These are phyloP conservation scores for Nicator chloris DNA, from an alignment of 2,113 vertebrate species.

Conservation along the genomic window DNA sequence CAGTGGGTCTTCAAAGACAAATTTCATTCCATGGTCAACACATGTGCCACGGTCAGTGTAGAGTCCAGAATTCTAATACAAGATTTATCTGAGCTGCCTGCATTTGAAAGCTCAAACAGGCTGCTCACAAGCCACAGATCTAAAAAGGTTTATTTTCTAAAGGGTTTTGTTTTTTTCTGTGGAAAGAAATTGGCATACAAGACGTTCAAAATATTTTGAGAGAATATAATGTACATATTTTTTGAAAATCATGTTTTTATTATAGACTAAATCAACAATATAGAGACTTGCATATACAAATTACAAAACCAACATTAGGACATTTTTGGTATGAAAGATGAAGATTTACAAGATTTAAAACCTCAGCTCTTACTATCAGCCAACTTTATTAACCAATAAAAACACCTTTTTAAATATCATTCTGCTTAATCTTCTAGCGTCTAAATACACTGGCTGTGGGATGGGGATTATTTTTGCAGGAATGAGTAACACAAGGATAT, in stretches of 20 bases:
- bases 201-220: neutral
- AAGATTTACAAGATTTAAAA: neutral
- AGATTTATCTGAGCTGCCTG: neutral
- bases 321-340: neutral
- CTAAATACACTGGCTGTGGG: neutral
- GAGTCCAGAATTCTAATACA: neutral
- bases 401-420: neutral
- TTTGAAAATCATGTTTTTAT: neutral
- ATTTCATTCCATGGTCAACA: neutral
- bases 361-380: neutral
- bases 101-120: neutral
- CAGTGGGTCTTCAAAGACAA: neutral
- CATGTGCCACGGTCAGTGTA: neutral
- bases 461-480: neutral
- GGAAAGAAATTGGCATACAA: neutral
- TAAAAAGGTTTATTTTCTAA: neutral
- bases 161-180: too few species aligned
- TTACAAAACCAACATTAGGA: neutral
- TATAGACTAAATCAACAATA: neutral
- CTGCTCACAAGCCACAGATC: neutral
- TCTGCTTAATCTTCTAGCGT: neutral
- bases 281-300: neutral
- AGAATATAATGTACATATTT: neutral
- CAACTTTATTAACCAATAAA: neutral
- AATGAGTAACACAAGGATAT: neutral